Percentiles rank a stretch among this genome's conserved stretches.
phyloP scores from a whole-genome alignment of 1,140 invertebrate species.

The Spodoptera frugiperda region DNA sequence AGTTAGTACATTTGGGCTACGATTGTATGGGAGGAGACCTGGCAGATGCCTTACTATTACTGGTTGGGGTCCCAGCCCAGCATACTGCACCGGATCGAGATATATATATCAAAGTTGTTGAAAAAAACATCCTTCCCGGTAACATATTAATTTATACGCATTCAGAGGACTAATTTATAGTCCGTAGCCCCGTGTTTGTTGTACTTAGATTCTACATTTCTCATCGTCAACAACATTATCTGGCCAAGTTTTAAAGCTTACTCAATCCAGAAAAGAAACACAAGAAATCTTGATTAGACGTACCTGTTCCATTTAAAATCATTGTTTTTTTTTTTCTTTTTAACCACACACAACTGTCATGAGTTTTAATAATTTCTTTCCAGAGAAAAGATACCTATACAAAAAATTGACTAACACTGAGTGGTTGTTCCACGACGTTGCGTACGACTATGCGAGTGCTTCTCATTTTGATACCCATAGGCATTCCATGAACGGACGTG shows the following conservation, averaged over 20 bases:
- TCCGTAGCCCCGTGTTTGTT: no score
- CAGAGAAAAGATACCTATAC: constrained; percentile 71
- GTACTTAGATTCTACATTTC: no score
- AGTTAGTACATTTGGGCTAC: constrained; percentile 74
- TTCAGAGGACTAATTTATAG: no score
- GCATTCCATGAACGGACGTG: constrained; percentile 64
- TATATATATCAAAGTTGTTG: constrained; percentile 56
- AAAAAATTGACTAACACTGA: constrained; percentile 62
- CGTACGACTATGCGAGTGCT: constrained; percentile 69
- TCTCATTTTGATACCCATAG: constrained; percentile 66
- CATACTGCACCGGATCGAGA: constrained; percentile 73
- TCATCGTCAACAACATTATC: no score
- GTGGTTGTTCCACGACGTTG: constrained; percentile 70
- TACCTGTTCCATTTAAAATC: no score
- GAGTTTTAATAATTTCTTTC: constrained; percentile 37
- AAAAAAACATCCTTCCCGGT: constrained; percentile 73
- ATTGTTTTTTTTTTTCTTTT: neutral
- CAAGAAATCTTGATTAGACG: no score
- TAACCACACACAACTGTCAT: neutral
- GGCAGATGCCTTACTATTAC: constrained; percentile 58
- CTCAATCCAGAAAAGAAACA: no score
- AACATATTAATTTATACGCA: constrained; percentile 17
- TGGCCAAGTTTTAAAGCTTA: no score
- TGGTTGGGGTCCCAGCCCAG: constrained; percentile 70
- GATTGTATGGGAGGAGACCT: constrained; percentile 67